These are phyloP conservation scores for Drosophila mulleri DNA, from an alignment of 2,888 invertebrate species.

Conservation along the genomic window DNA sequence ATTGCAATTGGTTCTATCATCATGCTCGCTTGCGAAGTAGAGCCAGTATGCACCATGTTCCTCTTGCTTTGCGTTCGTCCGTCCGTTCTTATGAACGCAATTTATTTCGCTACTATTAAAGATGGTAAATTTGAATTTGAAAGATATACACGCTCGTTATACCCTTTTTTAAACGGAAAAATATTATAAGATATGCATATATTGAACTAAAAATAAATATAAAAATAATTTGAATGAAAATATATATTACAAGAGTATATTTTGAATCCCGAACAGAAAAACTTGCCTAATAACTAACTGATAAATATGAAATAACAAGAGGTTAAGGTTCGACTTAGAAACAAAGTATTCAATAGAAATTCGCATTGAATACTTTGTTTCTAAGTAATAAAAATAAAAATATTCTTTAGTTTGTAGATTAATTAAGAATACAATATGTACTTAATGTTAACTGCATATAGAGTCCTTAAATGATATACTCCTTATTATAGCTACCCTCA, in stretches of 20 bases:
- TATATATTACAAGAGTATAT: no score
- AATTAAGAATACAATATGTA: not conserved
- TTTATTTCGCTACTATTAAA: not conserved
- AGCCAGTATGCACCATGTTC: not conserved
- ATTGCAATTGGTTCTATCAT: not conserved
- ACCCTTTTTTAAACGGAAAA: not conserved
- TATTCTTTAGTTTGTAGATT: not conserved
- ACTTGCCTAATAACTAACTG: no score
- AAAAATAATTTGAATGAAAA: not conserved
- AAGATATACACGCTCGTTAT: not conserved
- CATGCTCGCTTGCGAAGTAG: not conserved
- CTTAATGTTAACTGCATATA: no score
- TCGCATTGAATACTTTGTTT: no score
- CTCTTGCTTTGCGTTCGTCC: not conserved
- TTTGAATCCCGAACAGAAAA: no score
- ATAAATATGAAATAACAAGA: not conserved
- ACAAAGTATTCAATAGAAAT: no score
- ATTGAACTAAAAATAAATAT: no score
- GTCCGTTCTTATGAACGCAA: conserved; percentile 1
- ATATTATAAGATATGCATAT: no score
- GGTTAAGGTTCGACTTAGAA: not conserved
- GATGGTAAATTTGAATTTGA: not conserved
- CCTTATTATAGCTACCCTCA: not conserved
- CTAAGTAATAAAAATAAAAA: no score
- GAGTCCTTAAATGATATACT: no score